Conservation (phyloP, 2,797 vertebrate genomes). For the Danio aesculapii region DNA sequence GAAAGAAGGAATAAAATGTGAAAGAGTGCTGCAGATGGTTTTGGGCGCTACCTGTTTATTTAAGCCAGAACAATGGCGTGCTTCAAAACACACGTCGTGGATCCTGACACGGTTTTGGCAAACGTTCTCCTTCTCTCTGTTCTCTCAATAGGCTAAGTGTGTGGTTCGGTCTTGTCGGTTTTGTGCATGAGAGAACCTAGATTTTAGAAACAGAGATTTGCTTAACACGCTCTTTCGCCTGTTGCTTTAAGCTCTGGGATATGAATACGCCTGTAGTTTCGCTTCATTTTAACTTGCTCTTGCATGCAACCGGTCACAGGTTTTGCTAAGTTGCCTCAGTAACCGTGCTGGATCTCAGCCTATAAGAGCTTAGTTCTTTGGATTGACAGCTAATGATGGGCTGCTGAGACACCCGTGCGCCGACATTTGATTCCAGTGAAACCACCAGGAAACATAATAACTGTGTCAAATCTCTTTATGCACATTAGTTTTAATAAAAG, state of each 20-base stretch:
- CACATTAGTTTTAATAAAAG: constrained; percentile 52
- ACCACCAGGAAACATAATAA: constrained; percentile 57
- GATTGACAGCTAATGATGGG: constrained; percentile 54
- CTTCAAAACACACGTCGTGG: constrained; percentile 64
- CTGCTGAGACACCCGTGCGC: constrained; percentile 39
- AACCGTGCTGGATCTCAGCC: constrained; percentile 38
- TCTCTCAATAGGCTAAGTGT: constrained; percentile 64
- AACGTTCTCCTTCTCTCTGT: constrained; percentile 52
- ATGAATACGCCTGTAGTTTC: constrained; percentile 15
- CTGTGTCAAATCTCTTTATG: constrained; percentile 47
- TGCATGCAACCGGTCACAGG: constrained; percentile 41
- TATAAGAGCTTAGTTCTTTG: constrained; percentile 33
- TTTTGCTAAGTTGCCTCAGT: constrained; percentile 54
- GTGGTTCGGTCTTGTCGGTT: constrained; percentile 63
- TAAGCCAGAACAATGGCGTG: constrained; percentile 65
- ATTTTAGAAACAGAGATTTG: constrained; percentile 72
- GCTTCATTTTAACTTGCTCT: constrained; percentile 37
- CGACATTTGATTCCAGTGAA: constrained; percentile 47
- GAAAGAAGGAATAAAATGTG: constrained; percentile 43
- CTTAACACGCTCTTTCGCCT: constrained; percentile 73
- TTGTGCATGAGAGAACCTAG: constrained; percentile 62
- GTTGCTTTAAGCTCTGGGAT: constrained; percentile 75
- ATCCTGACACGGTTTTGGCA: constrained; percentile 68
- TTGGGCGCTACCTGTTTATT: constrained; percentile 67
- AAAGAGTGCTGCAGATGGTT: constrained; percentile 55